Evolutionary conservation across 2,888 invertebrate genomes (phyloP).

Genomic region (Galeopsomyia nigrocyanea): DNA sequence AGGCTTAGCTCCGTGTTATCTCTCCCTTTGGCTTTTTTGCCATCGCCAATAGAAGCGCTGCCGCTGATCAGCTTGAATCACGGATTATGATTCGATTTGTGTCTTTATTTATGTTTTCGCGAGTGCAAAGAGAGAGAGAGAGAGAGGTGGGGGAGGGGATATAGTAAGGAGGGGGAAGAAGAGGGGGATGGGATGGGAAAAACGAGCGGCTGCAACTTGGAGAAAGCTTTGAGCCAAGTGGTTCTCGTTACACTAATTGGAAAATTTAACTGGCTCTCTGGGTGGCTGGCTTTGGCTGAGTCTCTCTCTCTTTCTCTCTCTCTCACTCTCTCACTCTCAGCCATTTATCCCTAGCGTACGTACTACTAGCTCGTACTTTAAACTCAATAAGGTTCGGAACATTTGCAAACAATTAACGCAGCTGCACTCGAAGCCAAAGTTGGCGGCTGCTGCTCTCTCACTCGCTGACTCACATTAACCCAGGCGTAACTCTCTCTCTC

Average conservation of each 20-base stretch:
- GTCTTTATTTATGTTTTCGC: too few species aligned
- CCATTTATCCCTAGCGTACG: slow-evolving; percentile 13
- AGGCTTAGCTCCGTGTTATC: slow-evolving; percentile 30
- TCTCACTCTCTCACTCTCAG: slow-evolving; percentile 18
- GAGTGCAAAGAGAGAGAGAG: too few species aligned
- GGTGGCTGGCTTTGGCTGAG: slow-evolving; percentile 17
- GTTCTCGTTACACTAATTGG: too few species aligned
- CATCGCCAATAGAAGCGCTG: too few species aligned
- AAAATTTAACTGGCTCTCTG: not conserved
- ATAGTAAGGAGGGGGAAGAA: too few species aligned
- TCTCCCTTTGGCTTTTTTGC: not conserved
- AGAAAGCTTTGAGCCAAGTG: too few species aligned
- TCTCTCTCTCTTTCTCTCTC: slow-evolving; percentile 26
- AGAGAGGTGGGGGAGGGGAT: too few species aligned
- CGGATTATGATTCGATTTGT: too few species aligned
- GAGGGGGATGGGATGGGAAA: too few species aligned
- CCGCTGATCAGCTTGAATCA: too few species aligned
- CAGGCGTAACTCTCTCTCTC: slow-evolving; percentile 18
- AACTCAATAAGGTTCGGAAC: slow-evolving; percentile 39
- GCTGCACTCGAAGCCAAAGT: slow-evolving; percentile 37
- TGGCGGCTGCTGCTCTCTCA: slow-evolving; percentile 36
- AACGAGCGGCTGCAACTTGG: too few species aligned
- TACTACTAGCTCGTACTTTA: slow-evolving; percentile 11
- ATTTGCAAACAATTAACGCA: slow-evolving; percentile 42
- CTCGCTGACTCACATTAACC: not conserved